phyloP scores from a whole-genome alignment of 2,113 vertebrate species.

The Mesembrinibis cayennensis region DNA sequence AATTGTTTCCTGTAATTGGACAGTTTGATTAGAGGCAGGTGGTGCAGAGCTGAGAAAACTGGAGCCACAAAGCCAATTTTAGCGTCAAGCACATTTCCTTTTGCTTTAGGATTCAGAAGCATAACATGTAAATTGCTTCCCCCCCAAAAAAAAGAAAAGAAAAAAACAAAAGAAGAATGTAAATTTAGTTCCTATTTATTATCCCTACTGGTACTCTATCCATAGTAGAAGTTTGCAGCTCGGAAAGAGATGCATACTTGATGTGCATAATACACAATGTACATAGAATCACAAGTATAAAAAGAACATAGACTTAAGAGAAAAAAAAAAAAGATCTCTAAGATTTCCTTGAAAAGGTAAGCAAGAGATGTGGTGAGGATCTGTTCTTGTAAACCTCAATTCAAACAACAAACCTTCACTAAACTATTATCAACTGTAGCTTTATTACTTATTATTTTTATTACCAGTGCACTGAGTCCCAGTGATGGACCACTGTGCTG shows the following conservation, averaged over 20 bases:
- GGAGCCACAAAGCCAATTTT: conserved; percentile 72
- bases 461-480: background rate
- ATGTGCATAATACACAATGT: background rate
- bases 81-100: conserved; percentile 65
- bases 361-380: background rate
- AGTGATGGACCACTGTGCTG: background rate
- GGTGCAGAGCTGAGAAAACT: conserved; percentile 63
- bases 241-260: background rate
- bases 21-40: conserved; percentile 82
- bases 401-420: background rate
- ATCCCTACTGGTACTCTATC: conserved; percentile 43
- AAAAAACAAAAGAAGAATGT: background rate
- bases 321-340: background rate
- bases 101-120: conserved; percentile 59
- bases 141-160: background rate
- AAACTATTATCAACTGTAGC: background rate
- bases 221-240: background rate
- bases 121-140: conserved; percentile 64
- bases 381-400: background rate
- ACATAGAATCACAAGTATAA: background rate
- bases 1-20: conserved; percentile 80
- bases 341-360: background rate
- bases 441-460: background rate
- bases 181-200: conserved; percentile 68
- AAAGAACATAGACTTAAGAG: background rate